phyloP scores from a whole-genome alignment of 1,140 invertebrate species.

The Calliopsis andreniformis region DNA sequence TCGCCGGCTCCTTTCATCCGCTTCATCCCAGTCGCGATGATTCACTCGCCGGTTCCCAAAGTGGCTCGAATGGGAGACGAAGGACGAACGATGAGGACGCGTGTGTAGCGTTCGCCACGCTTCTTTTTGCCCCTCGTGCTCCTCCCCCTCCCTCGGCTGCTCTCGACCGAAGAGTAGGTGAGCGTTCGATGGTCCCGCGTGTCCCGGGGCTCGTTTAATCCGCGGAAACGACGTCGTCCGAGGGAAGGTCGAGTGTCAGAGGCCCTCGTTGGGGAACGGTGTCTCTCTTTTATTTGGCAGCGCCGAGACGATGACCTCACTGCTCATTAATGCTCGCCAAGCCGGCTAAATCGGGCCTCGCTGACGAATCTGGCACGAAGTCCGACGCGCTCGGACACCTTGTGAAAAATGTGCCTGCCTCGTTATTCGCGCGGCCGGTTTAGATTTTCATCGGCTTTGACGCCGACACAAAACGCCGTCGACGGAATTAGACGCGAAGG shows the following conservation, averaged over 20 bases:
- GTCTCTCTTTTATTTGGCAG: slow-evolving; percentile 51
- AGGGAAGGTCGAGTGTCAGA: slow-evolving; percentile 2
- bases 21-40: slow-evolving; percentile 28
- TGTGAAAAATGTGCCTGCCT: slow-evolving; percentile 28
- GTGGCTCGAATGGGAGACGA: slow-evolving; percentile 42
- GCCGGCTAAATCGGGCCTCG: slow-evolving; percentile 41
- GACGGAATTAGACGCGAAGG: not conserved
- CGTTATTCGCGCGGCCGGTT: slow-evolving; percentile 5
- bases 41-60: slow-evolving; percentile 40
- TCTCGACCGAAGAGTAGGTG: not conserved
- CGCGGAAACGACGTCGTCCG: slow-evolving; percentile 12
- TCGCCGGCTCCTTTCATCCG: slow-evolving; percentile 39
- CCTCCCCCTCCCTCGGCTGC: not conserved
- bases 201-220: slow-evolving; percentile 4
- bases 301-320: slow-evolving; percentile 51
- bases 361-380: slow-evolving; percentile 54
- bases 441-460: not conserved
- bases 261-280: not conserved
- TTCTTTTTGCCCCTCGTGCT: slow-evolving; percentile 15
- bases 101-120: slow-evolving; percentile 26
- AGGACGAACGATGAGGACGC: slow-evolving; percentile 47
- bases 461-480: not conserved
- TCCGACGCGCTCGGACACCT: slow-evolving; percentile 35
- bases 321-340: slow-evolving; percentile 47
- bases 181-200: not conserved